Base-by-base conservation (phyloP, 1,140 invertebrate species). In the Drosophila paulistorum region DNA sequence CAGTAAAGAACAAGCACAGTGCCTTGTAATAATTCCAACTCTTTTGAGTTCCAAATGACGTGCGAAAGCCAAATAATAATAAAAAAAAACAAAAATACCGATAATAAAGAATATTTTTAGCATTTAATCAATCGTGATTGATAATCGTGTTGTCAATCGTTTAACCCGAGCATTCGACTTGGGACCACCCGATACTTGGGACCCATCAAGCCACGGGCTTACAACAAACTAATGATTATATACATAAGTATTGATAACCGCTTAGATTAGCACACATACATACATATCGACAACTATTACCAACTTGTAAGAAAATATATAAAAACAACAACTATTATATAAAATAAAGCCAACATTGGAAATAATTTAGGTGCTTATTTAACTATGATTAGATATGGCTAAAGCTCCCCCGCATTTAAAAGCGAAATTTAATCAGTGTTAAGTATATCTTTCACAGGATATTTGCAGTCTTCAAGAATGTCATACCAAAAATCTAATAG, bases 61-160 rank as follows among this genome's bases (percentile, higher is more conserved):
- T 69, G 66, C 64, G 74, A 61, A 67, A 71, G 14, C 39, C 23
- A 67, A 64, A 35, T 55, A 66, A 23, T 20, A 20, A 20, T 1
- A 23, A 23, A 23, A 76, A 42, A 26, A 2, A 26, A 26, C 23
- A 26, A 26, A 58, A 35, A 30, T 7, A 30, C 30, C 63, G 76
- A 79, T 87, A 87, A 89, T 89, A 80, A 68, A 83, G 73, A 63
- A 84, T 89, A 87, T 87, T 87, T 89, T 71, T 87, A 87, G 83
- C 66, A 68, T 73, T 84, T 87, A 87, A 87, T 87, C 83, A 77
- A 76, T 66, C 54, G 65, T 87, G 84, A 89, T 89, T 87, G 84
- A 87, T 79, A 76, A 79, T 77, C 75, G 67, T 35, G 35, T 30
- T 74, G 71, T 77, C 71, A 74, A 74, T 76, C 51, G 20, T 30